A percentile compares a stretch with the other conserved stretches of the same genome.
Evolutionary conservation across 2,113 vertebrate genomes (phyloP).

Genomic region (Urocolius indicus): DNA sequence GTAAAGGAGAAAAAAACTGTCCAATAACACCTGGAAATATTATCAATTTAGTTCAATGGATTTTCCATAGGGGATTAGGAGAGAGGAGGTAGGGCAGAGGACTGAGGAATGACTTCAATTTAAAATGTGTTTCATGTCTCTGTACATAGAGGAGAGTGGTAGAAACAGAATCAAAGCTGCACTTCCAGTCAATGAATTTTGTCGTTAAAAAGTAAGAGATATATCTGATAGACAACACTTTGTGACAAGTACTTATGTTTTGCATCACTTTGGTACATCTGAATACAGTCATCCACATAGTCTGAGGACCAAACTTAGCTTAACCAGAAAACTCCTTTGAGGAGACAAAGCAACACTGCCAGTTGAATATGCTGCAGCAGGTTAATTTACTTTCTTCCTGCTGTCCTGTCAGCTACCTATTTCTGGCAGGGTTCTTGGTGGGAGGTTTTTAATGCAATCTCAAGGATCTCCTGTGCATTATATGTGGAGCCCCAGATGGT

Average conservation of each 20-base stretch:
- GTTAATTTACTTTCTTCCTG: not conserved
- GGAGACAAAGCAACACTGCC: not conserved
- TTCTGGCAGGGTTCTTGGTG: not conserved
- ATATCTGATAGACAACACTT: not conserved
- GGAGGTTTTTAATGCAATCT: not conserved
- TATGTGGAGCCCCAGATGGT: not conserved
- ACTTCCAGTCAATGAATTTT: not conserved
- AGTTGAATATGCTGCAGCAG: not conserved
- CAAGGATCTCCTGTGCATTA: not conserved
- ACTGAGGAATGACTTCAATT: not conserved
- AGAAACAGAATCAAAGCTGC: not conserved
- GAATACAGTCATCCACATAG: not conserved
- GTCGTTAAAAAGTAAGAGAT: not conserved
- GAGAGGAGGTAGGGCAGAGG: not conserved
- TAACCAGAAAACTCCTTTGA: not conserved
- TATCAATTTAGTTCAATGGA: not conserved
- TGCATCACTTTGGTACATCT: not conserved
- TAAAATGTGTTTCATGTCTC: not conserved
- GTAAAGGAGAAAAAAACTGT: not conserved
- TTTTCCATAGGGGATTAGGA: not conserved
- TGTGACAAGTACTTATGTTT: not conserved
- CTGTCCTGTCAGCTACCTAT: not conserved
- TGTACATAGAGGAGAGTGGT: not conserved
- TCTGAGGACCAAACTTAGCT: not conserved
- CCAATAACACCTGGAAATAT: not conserved